Evolutionary conservation across 2,797 vertebrate species (phyloP), one percentile per base, ranked within the genome.

Genomic region (Parauchenoglanis ngamensis): DNA sequence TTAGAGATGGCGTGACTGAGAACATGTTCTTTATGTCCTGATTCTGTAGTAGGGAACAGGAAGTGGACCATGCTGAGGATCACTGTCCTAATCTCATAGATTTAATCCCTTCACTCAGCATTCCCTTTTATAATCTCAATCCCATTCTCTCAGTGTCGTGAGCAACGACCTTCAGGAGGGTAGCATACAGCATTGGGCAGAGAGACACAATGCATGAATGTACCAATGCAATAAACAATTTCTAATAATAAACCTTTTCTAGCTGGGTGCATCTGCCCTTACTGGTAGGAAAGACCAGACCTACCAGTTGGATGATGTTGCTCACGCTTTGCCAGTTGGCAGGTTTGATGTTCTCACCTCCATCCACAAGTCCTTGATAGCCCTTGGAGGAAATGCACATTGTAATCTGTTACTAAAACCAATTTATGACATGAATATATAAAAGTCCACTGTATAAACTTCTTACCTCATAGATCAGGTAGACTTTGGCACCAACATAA

Each of bases 281-380:
- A 82, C 1, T 67, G 21, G 8, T 17, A 21, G 59, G 0, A 52
- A 82, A 52, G 17, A 13, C 15, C 46, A 68, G n/a, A 68, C 90
- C 84, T 91, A 99, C 98, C 96, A 96, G 94, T 88, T 99, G 98
- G 92, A 99, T 99, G 93, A 99, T 99, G 94, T 99, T 97, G 92
- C 97, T 98, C 90, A 99, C 98, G 0, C 97, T 99, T 85, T 98
- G 97, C 98, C 98, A 99, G 91, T 96, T 95, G 57, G 98, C 98
- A 35, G 95, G 94, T 91, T 96, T 97, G 91, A 99, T 98, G 94
- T 98, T 95, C 87, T 98, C 98, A 0, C 96, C 98, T 4, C 98
- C 98, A 63, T 98, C 98, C 91, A 99, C 98, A 83, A 99, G 94
- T 31, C 98, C 98, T 91, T 99, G 97, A 2, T 99, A 99, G 85